Percentiles rank a stretch among this genome's conserved stretches.
Conservation (phyloP, 1,140 invertebrate species). For the Drosophila aff. region DNA sequence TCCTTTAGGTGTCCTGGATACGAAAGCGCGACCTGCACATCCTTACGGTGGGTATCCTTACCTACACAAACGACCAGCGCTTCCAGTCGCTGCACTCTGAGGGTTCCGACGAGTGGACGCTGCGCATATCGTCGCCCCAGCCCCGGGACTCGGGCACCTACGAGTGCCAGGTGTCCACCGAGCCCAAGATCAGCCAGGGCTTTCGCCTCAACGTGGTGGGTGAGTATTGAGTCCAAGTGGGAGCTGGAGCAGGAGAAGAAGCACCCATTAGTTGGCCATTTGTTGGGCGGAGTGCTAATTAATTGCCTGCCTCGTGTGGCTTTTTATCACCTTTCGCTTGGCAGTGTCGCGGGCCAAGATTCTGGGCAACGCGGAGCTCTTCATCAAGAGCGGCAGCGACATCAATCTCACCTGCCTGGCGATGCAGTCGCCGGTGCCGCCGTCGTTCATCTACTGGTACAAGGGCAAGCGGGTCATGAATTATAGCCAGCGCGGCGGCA, state of each 20-base stretch:
- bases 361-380: conserved; percentile 92
- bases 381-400: conserved; percentile 95
- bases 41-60: conserved; percentile 90
- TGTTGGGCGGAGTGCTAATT: conserved; percentile 38
- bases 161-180: conserved; percentile 95
- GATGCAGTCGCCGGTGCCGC: conserved; percentile 93
- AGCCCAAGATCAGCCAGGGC: conserved; percentile 93
- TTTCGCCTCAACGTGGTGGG: conserved; percentile 93
- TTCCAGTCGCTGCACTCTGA: conserved; percentile 92
- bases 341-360: conserved; percentile 96
- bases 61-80: conserved; percentile 91
- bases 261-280: conserved; percentile 15
- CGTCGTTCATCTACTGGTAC: conserved; percentile 96
- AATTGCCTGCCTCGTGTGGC: conserved; percentile 28
- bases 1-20: conserved; percentile 90
- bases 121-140: conserved; percentile 92
- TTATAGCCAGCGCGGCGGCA: conserved; percentile 93
- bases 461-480: conserved; percentile 94
- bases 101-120: conserved; percentile 94
- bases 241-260: no score
- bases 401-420: conserved; percentile 96
- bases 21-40: conserved; percentile 91
- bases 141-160: conserved; percentile 91
- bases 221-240: conserved; percentile 86
- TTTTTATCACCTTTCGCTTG: conserved; percentile 54